Evolutionary conservation across 1,140 invertebrate species (phyloP).

Genomic region (Calliopsis andreniformis): DNA sequence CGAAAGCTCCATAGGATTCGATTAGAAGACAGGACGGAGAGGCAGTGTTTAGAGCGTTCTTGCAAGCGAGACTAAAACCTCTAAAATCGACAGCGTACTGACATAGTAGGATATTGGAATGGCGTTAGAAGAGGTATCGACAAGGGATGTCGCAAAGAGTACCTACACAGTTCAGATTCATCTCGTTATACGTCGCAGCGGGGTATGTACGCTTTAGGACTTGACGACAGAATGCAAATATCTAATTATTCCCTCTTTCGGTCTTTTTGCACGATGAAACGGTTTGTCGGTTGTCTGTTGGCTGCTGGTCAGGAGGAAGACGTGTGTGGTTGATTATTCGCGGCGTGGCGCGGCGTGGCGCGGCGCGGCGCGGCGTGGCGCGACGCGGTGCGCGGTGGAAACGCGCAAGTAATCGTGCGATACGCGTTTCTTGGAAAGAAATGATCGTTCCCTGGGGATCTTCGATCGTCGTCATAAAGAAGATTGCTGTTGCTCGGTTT

Average conservation of each 20-base stretch:
- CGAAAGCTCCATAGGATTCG: slow-evolving; percentile 55
- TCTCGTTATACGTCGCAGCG: not conserved
- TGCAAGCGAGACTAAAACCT: slow-evolving; percentile 22
- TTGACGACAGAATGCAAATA: too few relatives aligned
- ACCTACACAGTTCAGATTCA: too few relatives aligned
- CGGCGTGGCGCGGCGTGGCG: too few relatives aligned
- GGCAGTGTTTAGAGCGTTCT: slow-evolving; percentile 23
- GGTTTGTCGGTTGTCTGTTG: too few relatives aligned
- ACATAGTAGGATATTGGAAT: slow-evolving; percentile 22
- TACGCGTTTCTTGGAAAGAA: slow-evolving; percentile 17
- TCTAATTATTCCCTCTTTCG: too few relatives aligned
- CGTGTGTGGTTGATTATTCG: too few relatives aligned
- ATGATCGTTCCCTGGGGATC: slow-evolving; percentile 31
- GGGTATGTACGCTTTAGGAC: not conserved
- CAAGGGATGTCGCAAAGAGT: not conserved
- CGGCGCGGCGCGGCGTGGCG: too few relatives aligned
- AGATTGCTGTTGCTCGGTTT: slow-evolving; percentile 58
- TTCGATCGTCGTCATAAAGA: slow-evolving; percentile 57
- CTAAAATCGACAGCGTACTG: slow-evolving; percentile 33
- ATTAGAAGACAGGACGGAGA: slow-evolving; percentile 61
- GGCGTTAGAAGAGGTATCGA: not conserved
- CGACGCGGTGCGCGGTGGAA: too few relatives aligned
- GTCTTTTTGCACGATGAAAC: too few relatives aligned
- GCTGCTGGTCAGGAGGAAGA: too few relatives aligned
- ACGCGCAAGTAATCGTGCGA: not conserved